A percentile compares a stretch with the other conserved stretches of the same genome.
Evolutionary conservation across 2,888 invertebrate genomes (phyloP).

Genomic region (Alcis repandata): DNA sequence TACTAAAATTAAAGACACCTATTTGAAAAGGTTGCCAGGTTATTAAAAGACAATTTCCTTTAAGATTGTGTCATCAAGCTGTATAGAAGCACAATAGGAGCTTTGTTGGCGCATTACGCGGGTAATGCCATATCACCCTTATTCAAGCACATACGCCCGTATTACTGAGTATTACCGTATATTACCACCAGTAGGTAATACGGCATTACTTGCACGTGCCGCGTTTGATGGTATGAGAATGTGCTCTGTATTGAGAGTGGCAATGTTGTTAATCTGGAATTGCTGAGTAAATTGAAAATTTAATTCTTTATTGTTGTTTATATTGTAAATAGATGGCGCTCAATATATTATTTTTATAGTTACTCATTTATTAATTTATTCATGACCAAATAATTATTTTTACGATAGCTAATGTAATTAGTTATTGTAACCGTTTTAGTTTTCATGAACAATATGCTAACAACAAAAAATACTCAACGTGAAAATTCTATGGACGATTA

Average conservation of each 20-base stretch:
- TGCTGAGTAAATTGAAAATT: no score
- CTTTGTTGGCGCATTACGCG: conserved; percentile 25
- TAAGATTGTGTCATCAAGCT: conserved; percentile 30
- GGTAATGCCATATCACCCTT: conserved; percentile 29
- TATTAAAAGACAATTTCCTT: conserved; percentile 19
- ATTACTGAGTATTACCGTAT: conserved; percentile 19
- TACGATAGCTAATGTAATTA: no score
- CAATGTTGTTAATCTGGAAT: conserved; percentile 1
- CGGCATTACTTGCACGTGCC: conserved; percentile 40
- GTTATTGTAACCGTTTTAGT: no score
- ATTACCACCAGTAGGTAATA: conserved; percentile 14
- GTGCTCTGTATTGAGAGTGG: conserved; percentile 30
- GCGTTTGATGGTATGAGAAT: conserved; percentile 27
- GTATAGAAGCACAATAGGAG: conserved; percentile 31
- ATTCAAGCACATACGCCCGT: conserved; percentile 21
- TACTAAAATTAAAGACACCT: not conserved
- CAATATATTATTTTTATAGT: no score
- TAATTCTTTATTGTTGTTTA: not conserved
- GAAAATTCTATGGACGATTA: no score
- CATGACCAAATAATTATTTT: no score
- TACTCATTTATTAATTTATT: no score
- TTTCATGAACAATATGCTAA: no score
- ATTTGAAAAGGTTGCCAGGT: not conserved
- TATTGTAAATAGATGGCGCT: not conserved
- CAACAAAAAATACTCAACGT: no score